Conservation (phyloP, 2,888 invertebrate genomes). For the Eupeodes luniger region DNA sequence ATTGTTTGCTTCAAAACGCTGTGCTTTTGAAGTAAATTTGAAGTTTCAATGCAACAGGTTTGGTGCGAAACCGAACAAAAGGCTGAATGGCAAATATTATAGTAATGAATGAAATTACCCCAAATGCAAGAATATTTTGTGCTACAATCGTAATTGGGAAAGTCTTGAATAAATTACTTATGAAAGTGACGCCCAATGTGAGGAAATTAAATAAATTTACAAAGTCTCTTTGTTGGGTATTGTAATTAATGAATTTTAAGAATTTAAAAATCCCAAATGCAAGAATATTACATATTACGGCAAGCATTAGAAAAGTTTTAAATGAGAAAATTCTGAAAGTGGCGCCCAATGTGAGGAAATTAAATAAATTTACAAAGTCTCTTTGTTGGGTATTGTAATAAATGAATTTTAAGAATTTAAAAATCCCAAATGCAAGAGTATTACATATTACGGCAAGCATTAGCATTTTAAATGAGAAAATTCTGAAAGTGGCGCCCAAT, state of each 20-base stretch:
- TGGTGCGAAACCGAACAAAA: background rate
- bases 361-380: background rate
- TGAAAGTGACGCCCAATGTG: conserved; percentile 34
- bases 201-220: background rate
- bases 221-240: no score
- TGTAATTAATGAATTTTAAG: no score
- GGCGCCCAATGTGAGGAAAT: conserved; percentile 19
- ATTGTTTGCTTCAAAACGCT: conserved; percentile 23
- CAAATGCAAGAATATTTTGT: background rate
- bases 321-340: background rate
- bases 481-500: no score
- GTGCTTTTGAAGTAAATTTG: conserved; percentile 6
- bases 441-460: no score
- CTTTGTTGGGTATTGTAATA: no score
- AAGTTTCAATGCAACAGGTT: conserved; percentile 5
- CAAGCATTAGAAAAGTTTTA: background rate
- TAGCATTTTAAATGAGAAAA: no score
- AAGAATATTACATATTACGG: no score
- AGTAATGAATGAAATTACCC: background rate
- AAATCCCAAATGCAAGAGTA: no score
- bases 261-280: background rate
- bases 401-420: no score
- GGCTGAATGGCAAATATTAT: background rate
- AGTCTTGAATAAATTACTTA: background rate
- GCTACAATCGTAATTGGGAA: no score